Evolutionary conservation across 2,797 vertebrate genomes (phyloP), one percentile per base, ranked within the genome.

Genomic region (Octomys mimax): DNA sequence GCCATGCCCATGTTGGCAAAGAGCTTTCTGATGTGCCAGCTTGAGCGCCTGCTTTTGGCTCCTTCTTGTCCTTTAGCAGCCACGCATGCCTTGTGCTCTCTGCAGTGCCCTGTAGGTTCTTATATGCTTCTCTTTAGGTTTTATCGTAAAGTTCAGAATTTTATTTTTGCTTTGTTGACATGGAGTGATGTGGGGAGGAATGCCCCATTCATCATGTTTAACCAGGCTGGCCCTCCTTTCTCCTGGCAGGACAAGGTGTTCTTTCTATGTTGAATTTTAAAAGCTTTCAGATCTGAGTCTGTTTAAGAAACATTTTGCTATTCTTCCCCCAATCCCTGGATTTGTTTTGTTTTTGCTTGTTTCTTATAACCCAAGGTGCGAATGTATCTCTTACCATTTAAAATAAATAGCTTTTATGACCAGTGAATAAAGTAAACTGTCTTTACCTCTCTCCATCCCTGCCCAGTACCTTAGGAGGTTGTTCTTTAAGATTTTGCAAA

Each of bases 251-350:
- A 77, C 49, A 73, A 78, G 36, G 3, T 75, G 26, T 66, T 88
- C 64, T 81, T 12, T 6, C 22, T 77, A 18, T 42, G 11, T 86
- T 57, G 22, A 52, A 70, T 66, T 14, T 49, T n/a, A 8, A 1
- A n/a, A 39, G 6, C 57, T 96, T 97, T 91, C 39, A 84, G 42
- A 64, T 89, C 71, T 28, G 18, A 94, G 36, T 26, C 61, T 94
- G 66, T 86, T 86, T 94, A 4, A 66, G 84, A 83, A 70, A 64
- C 75, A 82, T 33, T 93, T 85, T 83, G 82, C 5, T 4, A 12
- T 39, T 6, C 11, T 33, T 36, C 33, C 2, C 22, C 24, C 18
- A 18, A 28, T 8, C 14, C 28, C 39, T 33, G 59, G 54, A 57
- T 75, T 54, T 62, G 64, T 36, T 79, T 73, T 71, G 19, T 73